Percentiles rank a stretch among this genome's conserved stretches.
These are phyloP conservation scores for Fragum sueziense DNA, from an alignment of 2,888 invertebrate species.

Conservation along the genomic window DNA sequence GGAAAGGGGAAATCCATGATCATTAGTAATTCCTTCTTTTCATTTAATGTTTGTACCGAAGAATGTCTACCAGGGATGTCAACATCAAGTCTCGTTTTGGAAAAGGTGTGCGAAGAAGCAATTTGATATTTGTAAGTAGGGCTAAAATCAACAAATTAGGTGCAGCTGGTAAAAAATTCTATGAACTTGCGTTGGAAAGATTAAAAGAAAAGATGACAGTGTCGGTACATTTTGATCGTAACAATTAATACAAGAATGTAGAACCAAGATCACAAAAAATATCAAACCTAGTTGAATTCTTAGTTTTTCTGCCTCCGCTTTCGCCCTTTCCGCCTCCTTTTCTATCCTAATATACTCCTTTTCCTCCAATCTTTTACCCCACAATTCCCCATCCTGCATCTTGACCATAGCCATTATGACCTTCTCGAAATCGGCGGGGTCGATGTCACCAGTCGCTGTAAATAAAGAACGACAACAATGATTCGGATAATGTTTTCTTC, in stretches of 20 bases:
- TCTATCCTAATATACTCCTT: conserved; percentile 35
- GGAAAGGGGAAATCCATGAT: neutral
- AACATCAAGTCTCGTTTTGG: too few relatives aligned
- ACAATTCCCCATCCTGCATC: conserved; percentile 45
- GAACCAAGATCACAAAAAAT: too few relatives aligned
- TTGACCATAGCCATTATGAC: conserved; percentile 57
- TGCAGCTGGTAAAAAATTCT: too few relatives aligned
- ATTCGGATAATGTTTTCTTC: neutral
- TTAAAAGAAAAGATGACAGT: too few relatives aligned
- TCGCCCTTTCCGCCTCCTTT: conserved; percentile 47
- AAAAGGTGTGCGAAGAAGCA: too few relatives aligned
- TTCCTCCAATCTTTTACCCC: conserved; percentile 54
- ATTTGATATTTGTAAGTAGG: too few relatives aligned
- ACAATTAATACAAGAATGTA: too few relatives aligned
- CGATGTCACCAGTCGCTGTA: conserved; percentile 65
- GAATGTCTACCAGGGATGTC: too few relatives aligned
- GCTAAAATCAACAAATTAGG: too few relatives aligned
- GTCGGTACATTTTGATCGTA: too few relatives aligned
- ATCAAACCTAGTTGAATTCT: conserved; percentile 46
- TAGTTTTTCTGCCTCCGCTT: conserved; percentile 52
- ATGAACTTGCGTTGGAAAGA: too few relatives aligned
- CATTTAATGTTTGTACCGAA: neutral
- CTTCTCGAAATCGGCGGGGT: conserved; percentile 57
- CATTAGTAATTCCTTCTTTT: neutral
- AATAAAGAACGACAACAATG: neutral